Conservation (phyloP, 2,113 vertebrate genomes). For the Eulemur macaco region DNA sequence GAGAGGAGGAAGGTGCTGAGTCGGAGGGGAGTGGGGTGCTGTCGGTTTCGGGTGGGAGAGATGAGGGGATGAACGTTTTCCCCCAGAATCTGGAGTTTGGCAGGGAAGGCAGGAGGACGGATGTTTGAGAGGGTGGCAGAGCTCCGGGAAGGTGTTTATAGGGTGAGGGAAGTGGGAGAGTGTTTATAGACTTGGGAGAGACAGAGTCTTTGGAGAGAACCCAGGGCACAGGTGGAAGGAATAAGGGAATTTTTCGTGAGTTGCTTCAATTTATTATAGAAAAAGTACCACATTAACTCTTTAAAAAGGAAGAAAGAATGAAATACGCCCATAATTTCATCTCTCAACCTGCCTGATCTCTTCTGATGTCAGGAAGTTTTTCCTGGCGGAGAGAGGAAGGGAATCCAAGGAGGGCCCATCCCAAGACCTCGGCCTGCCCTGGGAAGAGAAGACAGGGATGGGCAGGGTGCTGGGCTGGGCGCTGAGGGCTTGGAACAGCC, state of each 20-base stretch:
- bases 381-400: conserved; percentile 5
- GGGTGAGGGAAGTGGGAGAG: not conserved
- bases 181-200: conserved; percentile 41
- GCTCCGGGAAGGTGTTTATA: conserved; percentile 55
- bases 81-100: not conserved
- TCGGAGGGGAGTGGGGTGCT: not conserved
- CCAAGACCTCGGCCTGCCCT: not conserved
- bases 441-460: accelerated
- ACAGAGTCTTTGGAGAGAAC: not conserved
- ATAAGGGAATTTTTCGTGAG: not conserved
- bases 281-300: not conserved
- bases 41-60: not conserved
- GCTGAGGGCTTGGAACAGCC: accelerated
- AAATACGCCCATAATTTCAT: not conserved
- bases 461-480: not conserved
- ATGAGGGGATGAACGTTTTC: not conserved
- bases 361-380: not conserved
- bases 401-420: not conserved
- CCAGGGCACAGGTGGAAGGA: not conserved
- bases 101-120: not conserved
- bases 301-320: not conserved
- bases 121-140: not conserved
- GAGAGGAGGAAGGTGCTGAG: not conserved
- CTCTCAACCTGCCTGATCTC: not conserved
- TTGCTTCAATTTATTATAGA: not conserved